Evolutionary conservation across 2,797 vertebrate genomes (phyloP).

Genomic region (Sebastes trivittatus): DNA sequence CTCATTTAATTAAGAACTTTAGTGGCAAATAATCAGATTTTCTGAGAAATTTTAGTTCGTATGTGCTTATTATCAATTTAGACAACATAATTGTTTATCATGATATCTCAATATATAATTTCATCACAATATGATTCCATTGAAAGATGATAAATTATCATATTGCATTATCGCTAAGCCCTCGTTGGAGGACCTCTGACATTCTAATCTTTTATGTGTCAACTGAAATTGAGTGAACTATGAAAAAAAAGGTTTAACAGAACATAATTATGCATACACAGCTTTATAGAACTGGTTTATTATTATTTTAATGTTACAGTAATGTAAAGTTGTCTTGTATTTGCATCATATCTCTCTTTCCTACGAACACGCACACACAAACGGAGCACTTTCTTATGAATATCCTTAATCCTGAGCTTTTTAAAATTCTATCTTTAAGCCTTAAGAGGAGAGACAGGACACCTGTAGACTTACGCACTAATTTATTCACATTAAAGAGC

Average conservation of each 20-base stretch:
- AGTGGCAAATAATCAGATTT: too few relatives aligned
- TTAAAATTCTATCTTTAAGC: constrained; percentile 61
- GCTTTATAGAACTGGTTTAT: neutral
- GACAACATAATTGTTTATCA: too few relatives aligned
- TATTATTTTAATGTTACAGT: constrained; percentile 16
- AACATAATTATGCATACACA: neutral
- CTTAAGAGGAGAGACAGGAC: constrained; percentile 47
- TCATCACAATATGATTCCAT: too few relatives aligned
- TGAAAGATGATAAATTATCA: too few relatives aligned
- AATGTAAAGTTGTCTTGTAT: constrained; percentile 21
- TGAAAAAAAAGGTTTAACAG: constrained; percentile 2
- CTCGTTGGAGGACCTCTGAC: neutral
- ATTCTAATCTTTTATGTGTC: neutral
- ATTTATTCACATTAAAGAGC: constrained; percentile 66
- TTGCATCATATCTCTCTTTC: constrained; percentile 3
- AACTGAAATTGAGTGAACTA: neutral
- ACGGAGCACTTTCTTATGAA: constrained; percentile 37
- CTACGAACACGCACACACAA: neutral
- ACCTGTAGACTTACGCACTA: constrained; percentile 57
- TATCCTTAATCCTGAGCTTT: constrained; percentile 58
- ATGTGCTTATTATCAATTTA: too few relatives aligned
- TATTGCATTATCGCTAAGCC: too few relatives aligned
- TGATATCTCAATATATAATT: too few relatives aligned
- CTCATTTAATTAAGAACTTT: too few relatives aligned
- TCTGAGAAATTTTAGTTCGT: too few relatives aligned